Evolutionary conservation across 2,113 vertebrate species (phyloP).

Genomic region (Arizona elegans): DNA sequence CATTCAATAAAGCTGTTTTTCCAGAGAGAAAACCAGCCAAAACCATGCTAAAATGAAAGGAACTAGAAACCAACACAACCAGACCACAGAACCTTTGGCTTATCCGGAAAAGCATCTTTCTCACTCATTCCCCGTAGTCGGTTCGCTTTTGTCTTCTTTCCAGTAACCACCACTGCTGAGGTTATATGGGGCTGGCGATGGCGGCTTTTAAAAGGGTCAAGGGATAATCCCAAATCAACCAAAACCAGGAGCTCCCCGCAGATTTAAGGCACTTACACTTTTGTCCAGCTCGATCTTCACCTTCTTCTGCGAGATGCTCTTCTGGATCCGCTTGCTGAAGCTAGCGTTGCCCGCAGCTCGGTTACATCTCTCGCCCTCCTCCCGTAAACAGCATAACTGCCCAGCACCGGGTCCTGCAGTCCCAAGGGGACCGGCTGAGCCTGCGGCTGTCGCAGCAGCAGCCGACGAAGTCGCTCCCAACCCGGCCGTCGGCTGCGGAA

Average conservation of each 20-base stretch:
- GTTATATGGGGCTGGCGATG: background rate
- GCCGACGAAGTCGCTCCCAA: conserved; percentile 55
- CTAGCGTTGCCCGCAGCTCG: conserved; percentile 78
- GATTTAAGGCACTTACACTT: conserved; percentile 66
- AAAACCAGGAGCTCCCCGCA: background rate
- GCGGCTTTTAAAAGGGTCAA: background rate
- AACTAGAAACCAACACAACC: background rate
- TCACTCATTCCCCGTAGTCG: background rate
- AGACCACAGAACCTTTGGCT: background rate
- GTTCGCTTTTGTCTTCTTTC: background rate
- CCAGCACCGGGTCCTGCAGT: conserved; percentile 47
- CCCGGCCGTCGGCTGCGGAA: conserved; percentile 60
- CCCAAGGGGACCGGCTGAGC: conserved; percentile 31
- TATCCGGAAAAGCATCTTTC: background rate
- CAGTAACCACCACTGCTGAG: background rate
- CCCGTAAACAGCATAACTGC: conserved; percentile 73
- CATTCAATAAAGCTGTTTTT: background rate
- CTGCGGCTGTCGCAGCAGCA: conserved; percentile 18
- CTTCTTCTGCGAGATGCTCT: conserved; percentile 85
- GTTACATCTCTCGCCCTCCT: conserved; percentile 75
- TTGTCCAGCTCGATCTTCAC: conserved; percentile 82
- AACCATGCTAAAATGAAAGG: background rate
- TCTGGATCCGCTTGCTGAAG: conserved; percentile 83
- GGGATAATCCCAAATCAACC: background rate
- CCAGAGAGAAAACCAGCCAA: background rate